These are phyloP conservation scores for Neolamprologus falcicula DNA, from an alignment of 2,113 vertebrate genomes.

Conservation along the genomic window DNA sequence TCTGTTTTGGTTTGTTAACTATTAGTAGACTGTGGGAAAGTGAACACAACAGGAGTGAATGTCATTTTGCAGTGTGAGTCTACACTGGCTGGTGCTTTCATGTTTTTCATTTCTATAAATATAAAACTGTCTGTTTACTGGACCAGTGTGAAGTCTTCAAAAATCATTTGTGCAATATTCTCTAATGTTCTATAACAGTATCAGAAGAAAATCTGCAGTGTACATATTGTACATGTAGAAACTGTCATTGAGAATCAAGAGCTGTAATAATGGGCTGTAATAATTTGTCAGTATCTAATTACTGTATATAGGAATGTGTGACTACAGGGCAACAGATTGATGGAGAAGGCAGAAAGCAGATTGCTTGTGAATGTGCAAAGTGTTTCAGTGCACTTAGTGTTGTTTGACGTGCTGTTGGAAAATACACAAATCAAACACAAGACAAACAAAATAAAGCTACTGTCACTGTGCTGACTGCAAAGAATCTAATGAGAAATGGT, in stretches of 20 bases:
- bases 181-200: not conserved
- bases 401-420: not conserved
- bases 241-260: not conserved
- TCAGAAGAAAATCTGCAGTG: not conserved
- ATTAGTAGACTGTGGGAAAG: not conserved
- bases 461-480: not conserved
- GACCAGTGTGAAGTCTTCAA: not conserved
- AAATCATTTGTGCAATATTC: constrained; percentile 13
- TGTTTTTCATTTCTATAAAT: not conserved
- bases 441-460: not conserved
- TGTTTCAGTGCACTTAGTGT: not conserved
- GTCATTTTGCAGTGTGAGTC: not conserved
- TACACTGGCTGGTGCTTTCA: not conserved
- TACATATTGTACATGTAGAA: not conserved
- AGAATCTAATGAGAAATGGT: not conserved
- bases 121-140: not conserved
- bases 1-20: not conserved
- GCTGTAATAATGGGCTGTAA: not conserved
- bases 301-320: not conserved
- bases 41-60: not conserved
- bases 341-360: not conserved
- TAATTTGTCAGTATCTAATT: not conserved
- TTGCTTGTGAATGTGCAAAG: not conserved
- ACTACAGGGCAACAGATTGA: not conserved
- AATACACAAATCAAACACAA: not conserved